phyloP scores from a whole-genome alignment of 2,113 vertebrate species.

The Hiodon alosoides region DNA sequence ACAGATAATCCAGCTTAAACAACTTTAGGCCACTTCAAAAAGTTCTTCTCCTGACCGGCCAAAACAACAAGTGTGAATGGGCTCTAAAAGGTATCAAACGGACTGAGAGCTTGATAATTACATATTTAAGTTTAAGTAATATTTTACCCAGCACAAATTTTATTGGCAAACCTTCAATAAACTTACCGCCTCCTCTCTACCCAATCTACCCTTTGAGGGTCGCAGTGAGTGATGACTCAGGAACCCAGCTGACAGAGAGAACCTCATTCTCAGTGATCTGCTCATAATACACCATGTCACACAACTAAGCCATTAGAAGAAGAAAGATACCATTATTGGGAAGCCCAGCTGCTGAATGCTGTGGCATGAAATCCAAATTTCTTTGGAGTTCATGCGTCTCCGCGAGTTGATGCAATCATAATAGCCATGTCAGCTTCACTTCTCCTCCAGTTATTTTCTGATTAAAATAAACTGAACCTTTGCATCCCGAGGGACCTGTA shows the following conservation, averaged over 20 bases:
- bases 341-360: not conserved
- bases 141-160: not conserved
- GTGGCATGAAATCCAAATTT: constrained; percentile 29
- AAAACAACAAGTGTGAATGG: too few relatives aligned
- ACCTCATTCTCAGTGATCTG: constrained; percentile 25
- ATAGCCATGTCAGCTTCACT: constrained; percentile 22
- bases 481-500: constrained; percentile 2
- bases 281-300: constrained; percentile 27
- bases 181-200: not conserved
- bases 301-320: constrained; percentile 17
- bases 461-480: constrained; percentile 25
- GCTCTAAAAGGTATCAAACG: too few relatives aligned
- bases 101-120: too few relatives aligned
- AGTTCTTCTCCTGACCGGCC: too few relatives aligned
- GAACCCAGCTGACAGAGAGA: not conserved
- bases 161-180: not conserved
- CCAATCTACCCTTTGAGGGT: not conserved
- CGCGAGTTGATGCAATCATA: constrained; percentile 27
- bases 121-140: too few relatives aligned
- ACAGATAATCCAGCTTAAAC: too few relatives aligned
- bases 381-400: not conserved
- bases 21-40: too few relatives aligned
- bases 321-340: not conserved
- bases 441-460: constrained; percentile 23
- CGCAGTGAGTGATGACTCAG: not conserved